Evolutionary conservation across 2,888 invertebrate species (phyloP).

Genomic region (Athalia rosae): DNA sequence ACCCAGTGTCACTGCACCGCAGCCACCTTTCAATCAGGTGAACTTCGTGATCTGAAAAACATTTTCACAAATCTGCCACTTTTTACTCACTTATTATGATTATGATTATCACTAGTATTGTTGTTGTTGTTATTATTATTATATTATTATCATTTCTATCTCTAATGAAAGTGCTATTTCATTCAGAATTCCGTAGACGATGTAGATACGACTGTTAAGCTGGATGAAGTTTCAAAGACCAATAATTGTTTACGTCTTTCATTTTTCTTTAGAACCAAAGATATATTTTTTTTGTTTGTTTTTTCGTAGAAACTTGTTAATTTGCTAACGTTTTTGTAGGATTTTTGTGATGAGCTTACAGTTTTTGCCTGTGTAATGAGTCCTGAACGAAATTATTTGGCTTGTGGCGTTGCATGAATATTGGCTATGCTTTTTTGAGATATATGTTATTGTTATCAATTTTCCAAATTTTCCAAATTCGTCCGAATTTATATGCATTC

Average conservation of each 20-base stretch:
- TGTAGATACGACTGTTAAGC: neutral
- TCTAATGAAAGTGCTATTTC: neutral
- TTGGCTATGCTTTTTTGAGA: slow-evolving; percentile 51
- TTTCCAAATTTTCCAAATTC: neutral
- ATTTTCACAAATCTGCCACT: neutral
- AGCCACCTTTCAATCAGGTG: slow-evolving; percentile 73
- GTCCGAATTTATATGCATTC: neutral
- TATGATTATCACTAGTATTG: neutral
- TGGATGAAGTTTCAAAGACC: too few species aligned
- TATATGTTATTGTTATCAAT: slow-evolving; percentile 2
- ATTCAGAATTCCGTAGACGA: neutral
- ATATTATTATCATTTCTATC: neutral
- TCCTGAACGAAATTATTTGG: slow-evolving; percentile 41
- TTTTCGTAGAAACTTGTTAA: slow-evolving; percentile 23
- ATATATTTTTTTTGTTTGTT: neutral
- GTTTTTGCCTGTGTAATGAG: slow-evolving; percentile 42
- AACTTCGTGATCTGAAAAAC: slow-evolving; percentile 60
- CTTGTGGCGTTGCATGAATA: slow-evolving; percentile 49
- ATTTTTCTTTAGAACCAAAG: neutral
- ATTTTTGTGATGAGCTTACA: slow-evolving; percentile 11
- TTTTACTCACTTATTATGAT: neutral
- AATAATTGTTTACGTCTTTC: neutral
- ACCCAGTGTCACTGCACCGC: slow-evolving; percentile 68
- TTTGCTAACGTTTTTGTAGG: neutral
- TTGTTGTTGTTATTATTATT: neutral